Evolutionary conservation across 2,113 vertebrate genomes (phyloP).

Genomic region (Pangasianodon hypophthalmus): DNA sequence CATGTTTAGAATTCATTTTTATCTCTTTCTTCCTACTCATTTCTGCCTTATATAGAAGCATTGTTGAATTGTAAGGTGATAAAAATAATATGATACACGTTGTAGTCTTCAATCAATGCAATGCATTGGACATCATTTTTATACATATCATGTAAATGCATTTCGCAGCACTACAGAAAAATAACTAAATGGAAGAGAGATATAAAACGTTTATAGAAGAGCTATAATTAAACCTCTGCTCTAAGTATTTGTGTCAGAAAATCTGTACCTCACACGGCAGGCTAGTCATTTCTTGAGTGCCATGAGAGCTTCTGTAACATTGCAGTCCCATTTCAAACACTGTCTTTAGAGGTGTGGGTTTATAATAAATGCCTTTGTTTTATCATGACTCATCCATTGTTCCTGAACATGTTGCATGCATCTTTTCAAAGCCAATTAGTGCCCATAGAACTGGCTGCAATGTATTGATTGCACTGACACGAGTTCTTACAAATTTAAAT

Average conservation of each 20-base stretch:
- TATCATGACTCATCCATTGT: background rate
- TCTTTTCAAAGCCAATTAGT: conserved; percentile 65
- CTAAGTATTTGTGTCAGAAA: conserved; percentile 51
- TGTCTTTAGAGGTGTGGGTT: background rate
- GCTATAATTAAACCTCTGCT: conserved; percentile 3
- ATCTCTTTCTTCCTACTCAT: background rate
- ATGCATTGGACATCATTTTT: background rate
- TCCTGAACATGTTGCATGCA: background rate
- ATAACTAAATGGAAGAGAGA: background rate
- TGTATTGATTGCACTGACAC: background rate
- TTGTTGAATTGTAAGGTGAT: background rate
- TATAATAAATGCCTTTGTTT: background rate
- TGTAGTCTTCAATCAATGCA: background rate
- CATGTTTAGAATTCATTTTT: background rate
- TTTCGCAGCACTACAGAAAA: background rate
- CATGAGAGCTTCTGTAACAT: background rate
- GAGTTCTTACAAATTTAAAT: conserved; percentile 4
- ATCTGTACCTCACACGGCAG: conserved; percentile 57
- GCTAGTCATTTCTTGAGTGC: background rate
- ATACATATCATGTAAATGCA: conserved; percentile 32
- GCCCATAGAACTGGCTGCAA: background rate
- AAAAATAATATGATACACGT: background rate
- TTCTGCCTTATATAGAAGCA: background rate
- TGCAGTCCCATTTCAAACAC: background rate
- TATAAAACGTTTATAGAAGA: background rate